phyloP scores from a whole-genome alignment of 2,797 vertebrate species.

The Takifugu rubripes region DNA sequence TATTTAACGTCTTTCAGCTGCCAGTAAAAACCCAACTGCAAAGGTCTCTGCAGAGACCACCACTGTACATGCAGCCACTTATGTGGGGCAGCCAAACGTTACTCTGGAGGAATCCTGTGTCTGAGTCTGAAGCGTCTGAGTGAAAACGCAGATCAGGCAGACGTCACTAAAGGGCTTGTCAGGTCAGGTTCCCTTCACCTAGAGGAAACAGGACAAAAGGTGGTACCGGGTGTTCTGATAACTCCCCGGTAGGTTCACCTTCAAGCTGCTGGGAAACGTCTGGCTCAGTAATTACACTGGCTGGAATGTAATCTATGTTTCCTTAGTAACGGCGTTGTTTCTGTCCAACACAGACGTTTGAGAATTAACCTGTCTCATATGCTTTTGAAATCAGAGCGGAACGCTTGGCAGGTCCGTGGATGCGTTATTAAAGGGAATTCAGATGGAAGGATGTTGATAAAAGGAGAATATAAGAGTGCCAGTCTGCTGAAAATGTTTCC shows the following conservation, averaged over 20 bases:
- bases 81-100: constrained; percentile 31
- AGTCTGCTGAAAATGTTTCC: constrained; percentile 9
- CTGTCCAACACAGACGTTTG: constrained; percentile 43
- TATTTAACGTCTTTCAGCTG: constrained; percentile 2
- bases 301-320: constrained; percentile 56
- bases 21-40: constrained; percentile 5
- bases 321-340: constrained; percentile 42
- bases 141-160: constrained; percentile 21
- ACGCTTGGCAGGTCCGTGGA: constrained; percentile 27
- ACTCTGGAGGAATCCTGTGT: constrained; percentile 43
- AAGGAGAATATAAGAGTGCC: constrained; percentile 11
- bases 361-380: constrained; percentile 34
- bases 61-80: constrained; percentile 39
- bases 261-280: constrained; percentile 51
- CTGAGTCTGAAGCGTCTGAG: constrained; percentile 16
- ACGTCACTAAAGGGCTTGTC: constrained; percentile 30
- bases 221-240: constrained; percentile 26
- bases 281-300: constrained; percentile 59
- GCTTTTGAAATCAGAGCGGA: constrained; percentile 31
- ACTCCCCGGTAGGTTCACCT: constrained; percentile 37
- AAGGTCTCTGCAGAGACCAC: constrained; percentile 10
- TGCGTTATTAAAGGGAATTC: constrained; percentile 20
- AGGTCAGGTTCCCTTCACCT: constrained; percentile 32
- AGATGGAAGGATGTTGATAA: constrained; percentile 8
- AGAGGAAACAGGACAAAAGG: constrained; percentile 29